Base-by-base conservation (phyloP, 2,888 invertebrate genomes). In the Ophion slaviceki region DNA sequence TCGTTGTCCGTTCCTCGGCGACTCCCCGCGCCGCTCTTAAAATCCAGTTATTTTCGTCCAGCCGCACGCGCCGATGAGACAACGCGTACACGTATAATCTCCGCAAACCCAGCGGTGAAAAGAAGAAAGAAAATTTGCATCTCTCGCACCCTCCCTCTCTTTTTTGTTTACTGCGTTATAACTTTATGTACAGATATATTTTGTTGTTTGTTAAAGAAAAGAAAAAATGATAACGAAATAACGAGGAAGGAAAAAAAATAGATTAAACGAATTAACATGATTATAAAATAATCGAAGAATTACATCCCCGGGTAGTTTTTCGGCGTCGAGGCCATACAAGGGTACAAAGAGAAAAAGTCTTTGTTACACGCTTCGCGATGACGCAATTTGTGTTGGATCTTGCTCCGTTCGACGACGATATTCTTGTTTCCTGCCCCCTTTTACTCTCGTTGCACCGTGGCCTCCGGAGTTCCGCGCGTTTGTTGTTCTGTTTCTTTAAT, bases 151-250 rank as follows among this genome's bases (percentile, higher is more conserved):
- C 20, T 72, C 28, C 79, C 86, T 86, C 85, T 67, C 78, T 84
- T 86, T 82, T 81, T 77, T 81, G 24, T 84, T 77, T 87, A 88
- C 88, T 88, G 88, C 89, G 86, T 83, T 53, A 20, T 87, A 88
- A 66, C 70, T 24, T 66, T 64, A 76, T 68, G 64, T 64, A 75
- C 66, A 66, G n/a, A 76, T 66, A 74, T 76, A 77, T 66, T 61
- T 47, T 47, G 17, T 61, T 36, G 28, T 10, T 79, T 36, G 59
- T 59, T 57, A 28, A 74, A 66, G 53, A 59, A 67, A 66, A 64
- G 47, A 75, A 68, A 74, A 70, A 64, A 64, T 70, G 78, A 40
- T 62, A 76, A 76, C 57, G 67, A 82, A 68, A 70, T 74, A 87
- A 81, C 76, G 70, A 83, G 82, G 64, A 84, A 78, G 75, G 80